A percentile compares a stretch with the other conserved stretches of the same genome.
phyloP scores from a whole-genome alignment of 2,797 vertebrate species.

The Numenius phaeopus region DNA sequence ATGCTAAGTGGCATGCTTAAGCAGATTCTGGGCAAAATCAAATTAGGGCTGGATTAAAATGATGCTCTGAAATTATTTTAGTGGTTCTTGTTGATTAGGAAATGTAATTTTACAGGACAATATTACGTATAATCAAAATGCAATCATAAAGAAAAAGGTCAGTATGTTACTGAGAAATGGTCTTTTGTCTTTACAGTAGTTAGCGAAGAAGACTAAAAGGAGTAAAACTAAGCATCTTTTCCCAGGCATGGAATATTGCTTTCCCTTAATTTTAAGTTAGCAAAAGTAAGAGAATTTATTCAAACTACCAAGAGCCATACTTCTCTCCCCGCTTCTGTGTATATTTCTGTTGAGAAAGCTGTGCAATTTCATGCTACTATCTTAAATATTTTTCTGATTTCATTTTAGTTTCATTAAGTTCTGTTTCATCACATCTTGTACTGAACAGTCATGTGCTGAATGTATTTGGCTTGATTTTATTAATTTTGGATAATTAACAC shows the following conservation, averaged over 20 bases:
- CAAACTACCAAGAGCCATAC: background rate
- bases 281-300: background rate
- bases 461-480: background rate
- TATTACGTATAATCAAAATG: conserved; percentile 31
- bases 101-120: conserved; percentile 16
- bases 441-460: background rate
- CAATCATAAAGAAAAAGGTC: background rate
- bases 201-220: background rate
- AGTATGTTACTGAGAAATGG: background rate
- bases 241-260: background rate
- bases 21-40: background rate
- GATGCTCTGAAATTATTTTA: conserved; percentile 21
- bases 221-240: background rate
- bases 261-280: background rate
- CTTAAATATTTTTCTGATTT: background rate
- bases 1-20: background rate
- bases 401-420: background rate
- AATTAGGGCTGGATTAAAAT: background rate
- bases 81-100: conserved; percentile 31
- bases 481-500: background rate
- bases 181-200: background rate
- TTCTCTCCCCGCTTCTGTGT: background rate
- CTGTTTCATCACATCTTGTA: background rate
- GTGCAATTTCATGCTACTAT: background rate
- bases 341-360: background rate